Base-by-base conservation (phyloP, 2,888 invertebrate species). In the Aphidoletes aphidimyza region DNA sequence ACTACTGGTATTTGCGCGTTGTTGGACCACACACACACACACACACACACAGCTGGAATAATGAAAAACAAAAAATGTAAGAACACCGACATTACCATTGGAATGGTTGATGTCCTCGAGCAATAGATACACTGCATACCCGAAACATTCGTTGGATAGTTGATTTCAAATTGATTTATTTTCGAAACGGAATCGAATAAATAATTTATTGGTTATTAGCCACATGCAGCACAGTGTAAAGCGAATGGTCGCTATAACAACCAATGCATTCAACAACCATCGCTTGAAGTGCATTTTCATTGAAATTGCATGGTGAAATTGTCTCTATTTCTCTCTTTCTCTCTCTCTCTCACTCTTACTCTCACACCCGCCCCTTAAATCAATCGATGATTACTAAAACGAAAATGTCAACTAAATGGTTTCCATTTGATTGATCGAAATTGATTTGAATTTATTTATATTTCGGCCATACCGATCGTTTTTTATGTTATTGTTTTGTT, bases 91-190 rank as follows among this genome's bases (percentile, higher is more conserved):
- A 47, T 17, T 69, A 69, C 34, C 26, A n/a, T n/a, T 69, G 69
- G 6, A 69, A 69, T 69, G 69, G 69, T 30, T 69, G 2, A 69
- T 69, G 34, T 14, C 17, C 30, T 34, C 69, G 69, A 14, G 30
- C 34, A 69, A 69, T 69, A 30, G 26, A 30, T 30, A 69, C 69
- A 22, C 22, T 54, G 22, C 54, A 54, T 11, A 54, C 54, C n/a
- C n/a, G n/a, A 54, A 54, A 54, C 54, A 69, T 69, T 26, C 30
- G 11, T 2, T 47, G 2, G 39, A 30, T 69, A 69, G 69, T 69
- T 69, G 30, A 69, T 69, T 69, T 69, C 69, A 69, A 69, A 30
- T 69, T 69, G 69, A 69, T 69, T 69, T 69, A 30, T 69, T 69
- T 69, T 69, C 54, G 54, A 54, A 54, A 26, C 54, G 26, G 54